Evolutionary conservation across 2,797 vertebrate genomes (phyloP), one percentile per base, ranked within the genome.

Genomic region (Hyperoplus lanceolatus): DNA sequence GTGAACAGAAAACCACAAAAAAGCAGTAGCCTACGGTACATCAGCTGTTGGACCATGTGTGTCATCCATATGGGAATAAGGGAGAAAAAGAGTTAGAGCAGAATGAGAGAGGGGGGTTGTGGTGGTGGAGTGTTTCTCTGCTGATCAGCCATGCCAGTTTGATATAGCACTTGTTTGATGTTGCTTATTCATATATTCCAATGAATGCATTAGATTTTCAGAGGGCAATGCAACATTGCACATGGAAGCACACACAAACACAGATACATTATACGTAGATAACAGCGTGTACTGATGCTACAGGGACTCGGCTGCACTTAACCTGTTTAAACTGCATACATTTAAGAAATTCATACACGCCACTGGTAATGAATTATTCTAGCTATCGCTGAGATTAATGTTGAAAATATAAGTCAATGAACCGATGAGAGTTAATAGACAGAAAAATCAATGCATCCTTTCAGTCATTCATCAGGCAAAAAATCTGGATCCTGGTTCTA

Each of bases 21-120:
- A 79, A 41, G 65, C 59, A 43, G 67, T 72, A 29, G 29, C 29
- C 29, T 29, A 48, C 66, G 80, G 78, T 58, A 73, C 62, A 83
- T 87, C 81, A 82, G 79, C 80, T 83, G 79, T 62, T 73, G 76
- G 70, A 67, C 69, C 73, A 70, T 75, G 81, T 82, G 75, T 61
- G 65, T 66, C 61, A 55, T 70, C 45, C 82, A 57, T 45, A 46
- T 61, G 71, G 81, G 82, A 87, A 76, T 74, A 55, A 78, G 36
- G 10, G 14, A 51, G 38, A 36, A 36, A 51, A 29, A 49, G 15
- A 76, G 66, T 45, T 9, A 5, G 54, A 69, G 1, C 59, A 74
- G 57, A 56, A 38, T 21, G 48, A 71, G 51, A 14, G 14, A 11
- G 46, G 16, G 45, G 12, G 5, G 55, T 2, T 39, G 57, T 42